Conservation (phyloP, 1,140 invertebrate genomes). For the Bicyclus anynana region DNA sequence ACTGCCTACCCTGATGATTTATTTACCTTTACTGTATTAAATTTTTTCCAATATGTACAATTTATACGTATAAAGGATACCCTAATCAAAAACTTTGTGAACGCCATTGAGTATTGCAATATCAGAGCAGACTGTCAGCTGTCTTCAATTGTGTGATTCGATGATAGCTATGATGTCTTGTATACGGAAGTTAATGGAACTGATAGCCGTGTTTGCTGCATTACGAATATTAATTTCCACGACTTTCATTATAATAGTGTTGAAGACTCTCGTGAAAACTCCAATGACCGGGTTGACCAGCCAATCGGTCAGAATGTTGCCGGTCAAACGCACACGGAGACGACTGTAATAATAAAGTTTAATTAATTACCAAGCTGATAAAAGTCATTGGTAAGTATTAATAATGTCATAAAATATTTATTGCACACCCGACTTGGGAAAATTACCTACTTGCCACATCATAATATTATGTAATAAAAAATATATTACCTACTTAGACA, state of each 20-base stretch:
- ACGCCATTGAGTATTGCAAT: no score
- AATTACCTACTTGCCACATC: no score
- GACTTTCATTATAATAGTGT: conserved; percentile 58
- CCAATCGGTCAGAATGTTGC: conserved; percentile 68
- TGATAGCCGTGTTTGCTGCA: conserved; percentile 35
- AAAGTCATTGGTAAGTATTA: background rate
- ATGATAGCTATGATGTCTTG: conserved; percentile 22
- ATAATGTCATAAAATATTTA: no score
- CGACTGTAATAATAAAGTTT: conserved; percentile 36
- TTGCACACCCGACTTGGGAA: no score
- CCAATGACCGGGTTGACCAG: conserved; percentile 64
- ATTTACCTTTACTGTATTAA: no score
- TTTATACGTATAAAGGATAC: no score
- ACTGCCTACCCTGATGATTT: no score
- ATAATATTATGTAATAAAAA: no score
- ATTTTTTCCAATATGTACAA: no score
- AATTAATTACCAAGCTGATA: background rate
- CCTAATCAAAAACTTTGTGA: no score
- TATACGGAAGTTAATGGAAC: conserved; percentile 21
- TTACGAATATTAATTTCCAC: conserved; percentile 54
- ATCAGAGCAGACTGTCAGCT: no score
- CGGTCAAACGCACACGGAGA: conserved; percentile 63
- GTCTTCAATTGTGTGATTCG: conserved; percentile 24
- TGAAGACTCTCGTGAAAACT: conserved; percentile 60
- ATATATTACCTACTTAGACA: no score